Evolutionary conservation across 2,888 invertebrate genomes (phyloP), one percentile per base, ranked within the genome.

Genomic region (Hyalella azteca): DNA sequence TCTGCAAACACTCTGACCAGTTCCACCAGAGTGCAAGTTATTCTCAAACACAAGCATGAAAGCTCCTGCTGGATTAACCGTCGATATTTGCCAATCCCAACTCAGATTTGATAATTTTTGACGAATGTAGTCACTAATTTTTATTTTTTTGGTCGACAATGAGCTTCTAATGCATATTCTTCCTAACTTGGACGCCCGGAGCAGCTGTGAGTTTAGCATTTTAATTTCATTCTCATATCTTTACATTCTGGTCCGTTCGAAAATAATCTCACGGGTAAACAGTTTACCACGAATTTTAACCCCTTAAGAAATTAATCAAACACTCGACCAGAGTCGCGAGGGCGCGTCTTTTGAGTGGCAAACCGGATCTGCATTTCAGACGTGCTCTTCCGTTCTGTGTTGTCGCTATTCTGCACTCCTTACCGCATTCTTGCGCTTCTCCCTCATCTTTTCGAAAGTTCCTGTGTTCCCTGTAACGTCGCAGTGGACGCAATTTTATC

Each of bases 291-390:
- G 36, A 66, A 36, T 36, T 29, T 66, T 66, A 5, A 36, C 36
- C 66, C 29, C 66, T 66, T 66, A 36, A 66, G 66, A 66, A 66
- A 66, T 66, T 66, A 66, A 66, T 66, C 66, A 66, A 66, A 66
- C 66, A 66, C 66, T 66, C 66, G 66, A 66, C 26, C 26, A 3
- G 54, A 54, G 26, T 54, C 29, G 22, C 29, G 54, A 54, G 54
- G 29, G 29, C 29, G 26, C 54, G 22, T 26, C 54, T 54, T 54
- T 54, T 54, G 54, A 54, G 54, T 54, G 54, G 29, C 54, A 54
- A 54, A 54, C 54, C 54, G 54, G 26, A 26, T 54, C 29, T 54
- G 26, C 54, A 54, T 54, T 54, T 54, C 54, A 26, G 22, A 11
- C 11, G 26, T 54, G 26, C 54, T 29, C 9, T 13, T 54, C 9